Evolutionary conservation across 1,140 invertebrate genomes (phyloP).

Genomic region (Venturia canescens): DNA sequence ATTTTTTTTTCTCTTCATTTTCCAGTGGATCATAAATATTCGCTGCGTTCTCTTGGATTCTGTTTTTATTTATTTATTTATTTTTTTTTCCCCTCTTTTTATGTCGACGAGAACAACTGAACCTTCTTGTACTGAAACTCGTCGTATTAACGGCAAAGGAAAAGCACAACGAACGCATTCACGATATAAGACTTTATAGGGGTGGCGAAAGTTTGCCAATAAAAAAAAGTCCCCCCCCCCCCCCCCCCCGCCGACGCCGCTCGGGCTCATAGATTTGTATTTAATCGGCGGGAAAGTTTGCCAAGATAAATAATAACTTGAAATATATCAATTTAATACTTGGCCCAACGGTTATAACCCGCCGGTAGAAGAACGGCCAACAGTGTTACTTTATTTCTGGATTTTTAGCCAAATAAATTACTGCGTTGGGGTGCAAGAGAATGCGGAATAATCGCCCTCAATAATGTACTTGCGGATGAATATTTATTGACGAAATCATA

Average conservation of each 20-base stretch:
- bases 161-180: not conserved
- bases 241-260: not conserved
- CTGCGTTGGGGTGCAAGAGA: too few species aligned
- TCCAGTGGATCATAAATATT: not conserved
- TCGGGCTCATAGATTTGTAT: conserved; percentile 62
- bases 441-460: too few species aligned
- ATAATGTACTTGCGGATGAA: too few species aligned
- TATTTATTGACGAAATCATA: too few species aligned
- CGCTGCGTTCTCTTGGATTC: not conserved
- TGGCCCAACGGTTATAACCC: conserved; percentile 8
- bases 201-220: conserved; percentile 34
- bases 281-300: conserved; percentile 67
- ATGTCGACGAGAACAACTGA: not conserved
- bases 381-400: not conserved
- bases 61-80: not conserved
- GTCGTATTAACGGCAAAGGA: conserved; percentile 25
- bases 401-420: too few species aligned
- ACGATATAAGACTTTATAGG: conserved; percentile 32
- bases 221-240: conserved; percentile 26
- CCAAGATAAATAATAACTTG: conserved; percentile 65
- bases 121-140: not conserved
- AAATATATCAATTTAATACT: conserved; percentile 66
- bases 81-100: not conserved
- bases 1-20: not conserved
- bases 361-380: not conserved